A percentile compares a stretch with the other conserved stretches of the same genome.
Conservation (phyloP, 2,797 vertebrate species). For the Acipenser oxyrinchus region DNA sequence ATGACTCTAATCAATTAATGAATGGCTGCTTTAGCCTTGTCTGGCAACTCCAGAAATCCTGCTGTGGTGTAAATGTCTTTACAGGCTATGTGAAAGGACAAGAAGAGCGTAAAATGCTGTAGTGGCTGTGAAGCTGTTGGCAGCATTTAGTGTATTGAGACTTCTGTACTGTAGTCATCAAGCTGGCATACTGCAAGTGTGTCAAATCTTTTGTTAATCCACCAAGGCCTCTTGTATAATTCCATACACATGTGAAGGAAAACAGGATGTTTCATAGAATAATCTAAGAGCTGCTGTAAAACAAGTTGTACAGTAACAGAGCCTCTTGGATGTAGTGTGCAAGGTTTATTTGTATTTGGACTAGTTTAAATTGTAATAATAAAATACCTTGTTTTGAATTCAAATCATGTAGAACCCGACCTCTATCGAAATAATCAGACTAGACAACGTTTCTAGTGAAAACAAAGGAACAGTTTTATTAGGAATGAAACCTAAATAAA, state of each 20-base stretch:
- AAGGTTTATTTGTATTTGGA: too few species aligned
- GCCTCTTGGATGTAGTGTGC: too few species aligned
- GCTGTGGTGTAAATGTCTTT: slow-evolving; percentile 7
- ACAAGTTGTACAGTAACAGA: too few species aligned
- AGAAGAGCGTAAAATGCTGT: slow-evolving; percentile 18
- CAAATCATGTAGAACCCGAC: too few species aligned
- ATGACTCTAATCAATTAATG: slow-evolving; percentile 19
- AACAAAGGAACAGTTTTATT: too few species aligned
- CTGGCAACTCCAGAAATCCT: slow-evolving; percentile 6
- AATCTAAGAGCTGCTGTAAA: not conserved
- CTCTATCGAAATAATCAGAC: too few species aligned
- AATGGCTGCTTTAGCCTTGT: slow-evolving; percentile 16
- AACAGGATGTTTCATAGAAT: not conserved
- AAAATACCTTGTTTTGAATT: too few species aligned
- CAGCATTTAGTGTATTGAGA: slow-evolving; percentile 1
- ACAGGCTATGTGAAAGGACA: slow-evolving; percentile 15
- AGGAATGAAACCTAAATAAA: too few species aligned
- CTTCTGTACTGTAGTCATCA: not conserved
- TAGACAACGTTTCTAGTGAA: too few species aligned
- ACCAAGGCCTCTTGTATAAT: slow-evolving; percentile 19
- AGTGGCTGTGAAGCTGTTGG: slow-evolving; percentile 9
- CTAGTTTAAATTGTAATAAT: too few species aligned
- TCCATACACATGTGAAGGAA: not conserved
- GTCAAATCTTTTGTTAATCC: slow-evolving; percentile 10
- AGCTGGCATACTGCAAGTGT: slow-evolving; percentile 14